Base-by-base conservation (phyloP, 2,888 invertebrate genomes). In the Agrenia bidenticulata region DNA sequence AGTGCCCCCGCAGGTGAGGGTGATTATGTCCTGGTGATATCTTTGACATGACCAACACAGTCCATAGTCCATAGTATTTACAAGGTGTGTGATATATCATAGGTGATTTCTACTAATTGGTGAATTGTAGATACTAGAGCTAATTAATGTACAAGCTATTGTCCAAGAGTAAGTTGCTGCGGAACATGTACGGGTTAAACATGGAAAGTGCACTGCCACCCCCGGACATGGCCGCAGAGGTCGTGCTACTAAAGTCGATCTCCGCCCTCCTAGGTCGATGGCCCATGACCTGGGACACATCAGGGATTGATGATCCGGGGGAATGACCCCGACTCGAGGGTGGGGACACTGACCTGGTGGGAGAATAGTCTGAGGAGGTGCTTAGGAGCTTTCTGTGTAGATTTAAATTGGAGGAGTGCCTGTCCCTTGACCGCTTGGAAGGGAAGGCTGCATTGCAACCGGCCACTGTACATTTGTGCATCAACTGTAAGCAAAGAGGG, bases 361-460 rank as follows among this genome's bases (percentile, higher is more conserved):
- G 56, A 5, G 41, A 57, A 24, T 50, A n/a, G 23, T 55, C 56
- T 24, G 56, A 45, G 32, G 42, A 37, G 1, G 90, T 89, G 2
- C 90, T 90, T 59, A 94, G 81, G 63, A 96, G 83, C 80, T 95
- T 95, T 74, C 93, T 86, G 79, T 97, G 96, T 45, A 97, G 84
- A 79, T 90, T 94, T 63, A 90, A 83, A 79, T 97, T 96, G 19
- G 93, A 88, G 27, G 65, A 59, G 80, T 97, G 96, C 1, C 94
- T 85, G 78, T 97, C 96, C 76, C 95, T 87, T 77, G 90, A 92
- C 63, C 94, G 84, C 79, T 94, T 95, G 0, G 95, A 94, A 2
- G 94, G 91, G 80, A 96, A 97, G 0, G 94, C 90, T 0, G 95
- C 94, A 81, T 91, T 91, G 80, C 97, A 97, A 1, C 95, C 94